These are phyloP conservation scores for Sminthurinus aureus DNA, from an alignment of 2,888 invertebrate genomes.

Conservation along the genomic window DNA sequence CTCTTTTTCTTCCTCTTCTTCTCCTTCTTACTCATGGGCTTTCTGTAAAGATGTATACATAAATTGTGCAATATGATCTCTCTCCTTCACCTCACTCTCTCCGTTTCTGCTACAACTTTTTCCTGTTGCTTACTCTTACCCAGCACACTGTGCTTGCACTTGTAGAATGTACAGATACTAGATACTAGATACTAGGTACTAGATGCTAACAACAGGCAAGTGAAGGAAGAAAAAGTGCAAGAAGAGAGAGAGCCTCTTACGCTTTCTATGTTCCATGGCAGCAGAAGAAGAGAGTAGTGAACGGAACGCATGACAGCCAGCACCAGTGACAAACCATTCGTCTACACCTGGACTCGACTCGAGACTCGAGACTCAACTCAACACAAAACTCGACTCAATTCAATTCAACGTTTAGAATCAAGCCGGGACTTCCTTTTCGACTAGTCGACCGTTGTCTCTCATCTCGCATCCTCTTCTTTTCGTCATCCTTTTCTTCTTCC, in stretches of 20 bases:
- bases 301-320: conserved; percentile 33
- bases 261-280: no score
- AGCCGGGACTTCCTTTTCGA: conserved; percentile 21
- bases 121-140: background rate
- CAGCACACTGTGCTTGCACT: background rate
- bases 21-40: background rate
- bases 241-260: no score
- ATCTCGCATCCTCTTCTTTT: background rate
- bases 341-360: conserved; percentile 27
- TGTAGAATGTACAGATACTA: background rate
- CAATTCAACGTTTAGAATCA: background rate
- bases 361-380: no score
- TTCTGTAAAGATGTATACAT: background rate
- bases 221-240: no score
- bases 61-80: background rate
- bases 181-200: background rate
- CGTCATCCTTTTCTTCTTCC: background rate
- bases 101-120: background rate
- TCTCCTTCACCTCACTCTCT: background rate
- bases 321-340: conserved; percentile 35
- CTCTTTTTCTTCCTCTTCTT: background rate
- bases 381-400: background rate
- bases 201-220: background rate
- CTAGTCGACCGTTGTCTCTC: conserved; percentile 19
- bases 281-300: background rate